A percentile compares a stretch with the other conserved stretches of the same genome.
These are phyloP conservation scores for Propithecus deckenii DNA, from an alignment of 2,797 vertebrate genomes.

Conservation along the genomic window DNA sequence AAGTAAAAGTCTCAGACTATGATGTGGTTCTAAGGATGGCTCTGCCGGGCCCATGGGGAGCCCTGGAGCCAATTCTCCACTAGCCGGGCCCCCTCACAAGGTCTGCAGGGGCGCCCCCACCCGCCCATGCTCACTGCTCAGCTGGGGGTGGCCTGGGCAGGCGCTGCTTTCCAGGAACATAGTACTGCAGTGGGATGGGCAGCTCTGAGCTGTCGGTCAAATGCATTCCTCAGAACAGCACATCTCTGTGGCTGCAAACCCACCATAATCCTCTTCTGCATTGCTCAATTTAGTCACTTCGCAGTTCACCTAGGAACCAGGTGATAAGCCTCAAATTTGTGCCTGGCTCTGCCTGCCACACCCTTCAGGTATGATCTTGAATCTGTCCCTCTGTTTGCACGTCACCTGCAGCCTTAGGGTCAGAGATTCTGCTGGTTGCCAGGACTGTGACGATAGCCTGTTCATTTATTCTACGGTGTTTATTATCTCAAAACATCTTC, in stretches of 20 bases:
- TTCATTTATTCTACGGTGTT: background rate
- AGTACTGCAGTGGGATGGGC: fast-evolving
- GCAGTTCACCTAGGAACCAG: background rate
- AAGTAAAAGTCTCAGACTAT: background rate
- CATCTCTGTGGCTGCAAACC: background rate
- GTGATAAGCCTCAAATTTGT: background rate
- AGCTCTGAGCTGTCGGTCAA: background rate
- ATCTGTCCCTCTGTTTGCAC: background rate
- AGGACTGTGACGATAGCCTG: background rate
- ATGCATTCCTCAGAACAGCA: fast-evolving
- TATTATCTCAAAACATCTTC: background rate
- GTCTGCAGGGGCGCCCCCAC: fast-evolving
- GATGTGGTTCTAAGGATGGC: background rate
- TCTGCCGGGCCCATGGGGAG: fast-evolving
- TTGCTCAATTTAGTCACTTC: background rate
- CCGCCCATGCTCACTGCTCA: fast-evolving
- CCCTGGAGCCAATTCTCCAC: no score
- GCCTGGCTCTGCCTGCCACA: background rate
- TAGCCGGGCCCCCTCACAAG: fast-evolving
- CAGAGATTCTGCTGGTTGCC: background rate
- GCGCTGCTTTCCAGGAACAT: background rate
- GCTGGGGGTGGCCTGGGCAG: background rate
- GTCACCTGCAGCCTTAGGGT: background rate
- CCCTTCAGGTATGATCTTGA: background rate
- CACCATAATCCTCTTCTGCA: fast-evolving